Base-by-base conservation (phyloP, 1,140 invertebrate species). In the Intoshia linei region DNA sequence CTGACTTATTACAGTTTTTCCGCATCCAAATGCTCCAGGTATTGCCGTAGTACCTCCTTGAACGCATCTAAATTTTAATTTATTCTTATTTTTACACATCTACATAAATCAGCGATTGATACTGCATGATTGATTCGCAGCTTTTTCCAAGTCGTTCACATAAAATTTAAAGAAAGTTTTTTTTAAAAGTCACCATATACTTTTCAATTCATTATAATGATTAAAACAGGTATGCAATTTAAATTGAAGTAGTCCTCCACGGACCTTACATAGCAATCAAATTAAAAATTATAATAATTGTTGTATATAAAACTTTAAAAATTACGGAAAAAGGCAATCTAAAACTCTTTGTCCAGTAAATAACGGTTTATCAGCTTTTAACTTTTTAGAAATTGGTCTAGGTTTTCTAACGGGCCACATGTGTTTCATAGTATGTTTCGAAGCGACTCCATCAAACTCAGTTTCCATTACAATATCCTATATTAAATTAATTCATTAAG, bases 11-110 rank as follows among this genome's bases (percentile, higher is more conserved):
- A 95, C 90, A 64, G 90, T 98, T 67, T 98, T 98, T 44, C 90
- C 90, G 62, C 90, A 98, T 50, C 76, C 76, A 50, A 81, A 81
- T 55, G 77, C 76, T 42, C 87, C 87, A 33, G 90, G 87, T 61
- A 98, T 95, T 42, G 90, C 90, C 1, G 90, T 95, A 15, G 90
- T 98, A 49, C 90, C 90, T 47, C 90, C 90, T 62, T 93, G 81
- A 6, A 93, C 83, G 57, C 81, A 83, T 36, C 72, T 74, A 52
- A 6, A 38, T 23, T n/a, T n/a, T n/a, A n/a, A n/a, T n/a, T 27
- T 27, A 27, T 27, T 27, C n/a, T 27, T n/a, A 27, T 10, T 27
- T n/a, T 10, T n/a, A 27, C 10, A 27, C 10, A 11, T 33, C 10
- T 17, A 18, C 17, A 10, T 10, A 10, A 33, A 10, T 10, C 17